Base-by-base conservation (phyloP, 1,140 invertebrate genomes). In the Megathymus violae region DNA sequence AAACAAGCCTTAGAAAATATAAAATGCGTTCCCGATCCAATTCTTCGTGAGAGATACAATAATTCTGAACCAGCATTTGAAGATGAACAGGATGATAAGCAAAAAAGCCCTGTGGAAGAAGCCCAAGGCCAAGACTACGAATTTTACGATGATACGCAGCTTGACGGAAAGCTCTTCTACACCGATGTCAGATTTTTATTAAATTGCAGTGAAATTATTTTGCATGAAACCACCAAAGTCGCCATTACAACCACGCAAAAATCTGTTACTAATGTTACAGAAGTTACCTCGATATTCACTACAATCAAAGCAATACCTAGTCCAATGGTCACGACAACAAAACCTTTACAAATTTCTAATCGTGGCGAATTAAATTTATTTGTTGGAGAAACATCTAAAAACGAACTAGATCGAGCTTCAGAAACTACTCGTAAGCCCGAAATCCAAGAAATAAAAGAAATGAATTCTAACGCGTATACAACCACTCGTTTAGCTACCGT, bases 81-180 rank as follows among this genome's bases (percentile, higher is more conserved):
- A 60, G 82, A 63, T 40, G 44, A 60, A 4, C 67, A 64, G 46
- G 64, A 67, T 5, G 43, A 64, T 15, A 67, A 74, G 15, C 36
- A 22, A 7, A 58, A 27, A 2, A 43, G 14, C n/a, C 0, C 19
- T 16, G 77, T 76, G 1, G 74, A 75, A 22, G 78, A 69, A 52
- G 65, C 15, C 16, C 67, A 69, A 50, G 68, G 64, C 38, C 41
- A 41, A 6, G 86, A 88, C 13, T 85, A 88, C 22, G 88, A 91
- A 68, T 91, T 88, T 64, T 91, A 91, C 44, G 88, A 91, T 17
- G 84, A 88, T 0, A 71, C 76, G 11, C 80, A 88, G 67, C 64
- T 91, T 2, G 82, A 88, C 43, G 88, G 87, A 19, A 88, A 83
- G 62, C 48, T 91, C 2, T 91, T 91, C 56, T 91, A 89, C 38